Percentiles rank a stretch among this genome's conserved stretches.
Evolutionary conservation across 2,888 invertebrate species (phyloP).

Genomic region (Ceriagrion tenellum): DNA sequence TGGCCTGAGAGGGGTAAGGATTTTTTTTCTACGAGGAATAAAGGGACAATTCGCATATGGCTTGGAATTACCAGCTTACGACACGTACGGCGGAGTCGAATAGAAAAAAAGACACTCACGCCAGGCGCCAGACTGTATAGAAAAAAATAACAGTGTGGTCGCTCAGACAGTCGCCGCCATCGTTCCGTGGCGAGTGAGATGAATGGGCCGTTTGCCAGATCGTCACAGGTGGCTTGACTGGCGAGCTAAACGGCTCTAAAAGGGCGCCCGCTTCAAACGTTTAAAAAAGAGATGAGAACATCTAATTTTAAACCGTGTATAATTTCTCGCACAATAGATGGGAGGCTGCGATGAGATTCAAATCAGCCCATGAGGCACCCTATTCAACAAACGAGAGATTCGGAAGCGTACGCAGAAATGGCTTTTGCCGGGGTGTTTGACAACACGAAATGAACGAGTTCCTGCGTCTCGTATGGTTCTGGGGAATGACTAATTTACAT

Average conservation of each 20-base stretch:
- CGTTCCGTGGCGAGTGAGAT: background rate
- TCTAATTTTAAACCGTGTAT: background rate
- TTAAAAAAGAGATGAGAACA: background rate
- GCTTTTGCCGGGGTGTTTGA: background rate
- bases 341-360: background rate
- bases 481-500: too few relatives aligned
- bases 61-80: background rate
- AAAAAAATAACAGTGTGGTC: background rate
- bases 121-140: background rate
- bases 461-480: too few relatives aligned
- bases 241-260: slow-evolving; percentile 1
- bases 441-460: background rate
- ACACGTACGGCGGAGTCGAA: background rate
- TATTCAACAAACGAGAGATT: background rate
- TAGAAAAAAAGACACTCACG: background rate
- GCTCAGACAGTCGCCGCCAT: background rate
- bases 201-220: slow-evolving; percentile 23
- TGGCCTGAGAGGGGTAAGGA: background rate
- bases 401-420: background rate
- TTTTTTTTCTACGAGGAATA: background rate
- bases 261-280: background rate
- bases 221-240: slow-evolving; percentile 46
- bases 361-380: background rate
- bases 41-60: background rate
- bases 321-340: background rate